phyloP scores from a whole-genome alignment of 1,140 invertebrate genomes.

The Drepana arcuata region DNA sequence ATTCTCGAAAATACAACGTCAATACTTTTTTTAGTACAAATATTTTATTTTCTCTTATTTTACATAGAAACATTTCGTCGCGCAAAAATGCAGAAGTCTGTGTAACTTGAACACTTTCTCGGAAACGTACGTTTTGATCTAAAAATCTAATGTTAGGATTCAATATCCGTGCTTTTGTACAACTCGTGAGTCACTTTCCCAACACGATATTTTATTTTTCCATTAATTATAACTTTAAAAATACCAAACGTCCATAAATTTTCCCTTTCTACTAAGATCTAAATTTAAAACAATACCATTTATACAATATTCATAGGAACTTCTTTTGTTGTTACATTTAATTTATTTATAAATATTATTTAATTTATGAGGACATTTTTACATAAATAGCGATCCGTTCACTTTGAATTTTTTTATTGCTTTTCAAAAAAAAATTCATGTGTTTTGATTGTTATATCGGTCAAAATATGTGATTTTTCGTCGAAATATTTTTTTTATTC shows the following conservation, averaged over 20 bases:
- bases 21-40: conserved; percentile 35
- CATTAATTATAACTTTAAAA: conserved; percentile 67
- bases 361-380: conserved; percentile 68
- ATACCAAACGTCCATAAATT: conserved; percentile 69
- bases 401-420: conserved; percentile 43
- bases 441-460: conserved; percentile 35
- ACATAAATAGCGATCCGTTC: conserved; percentile 70
- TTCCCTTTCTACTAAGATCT: conserved; percentile 67
- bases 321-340: conserved; percentile 70
- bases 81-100: conserved; percentile 21
- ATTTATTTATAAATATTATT: conserved; percentile 69
- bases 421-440: too few species aligned
- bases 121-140: conserved; percentile 63
- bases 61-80: conserved; percentile 9
- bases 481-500: conserved; percentile 28
- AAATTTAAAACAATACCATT: conserved; percentile 70
- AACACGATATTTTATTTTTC: conserved; percentile 46
- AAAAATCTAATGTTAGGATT: conserved; percentile 65
- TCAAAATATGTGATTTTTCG: conserved; percentile 38
- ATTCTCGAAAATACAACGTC: conserved; percentile 48
- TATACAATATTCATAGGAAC: conserved; percentile 71
- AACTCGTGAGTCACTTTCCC: conserved; percentile 55
- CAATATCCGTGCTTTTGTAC: conserved; percentile 68
- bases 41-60: conserved; percentile 8
- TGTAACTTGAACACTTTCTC: conserved; percentile 60